Evolutionary conservation across 2,888 invertebrate species (phyloP).

Genomic region (Oxystoma pomonae): DNA sequence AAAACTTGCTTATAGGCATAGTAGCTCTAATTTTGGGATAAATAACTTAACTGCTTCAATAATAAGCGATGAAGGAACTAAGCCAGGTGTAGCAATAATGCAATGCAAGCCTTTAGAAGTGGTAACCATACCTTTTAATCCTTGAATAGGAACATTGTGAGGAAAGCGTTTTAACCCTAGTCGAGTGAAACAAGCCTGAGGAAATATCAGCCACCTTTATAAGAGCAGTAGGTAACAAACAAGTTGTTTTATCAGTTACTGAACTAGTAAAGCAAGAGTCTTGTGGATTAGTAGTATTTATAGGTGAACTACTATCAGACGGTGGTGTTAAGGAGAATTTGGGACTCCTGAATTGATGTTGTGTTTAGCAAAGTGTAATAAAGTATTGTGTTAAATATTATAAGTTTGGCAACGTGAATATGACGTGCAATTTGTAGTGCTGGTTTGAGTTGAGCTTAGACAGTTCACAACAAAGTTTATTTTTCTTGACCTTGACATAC

Average conservation of each 20-base stretch:
- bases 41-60: background rate
- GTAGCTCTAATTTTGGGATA: background rate
- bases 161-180: background rate
- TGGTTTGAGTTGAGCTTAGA: background rate
- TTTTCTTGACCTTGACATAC: background rate
- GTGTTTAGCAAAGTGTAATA: background rate
- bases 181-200: background rate
- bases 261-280: background rate
- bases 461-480: background rate
- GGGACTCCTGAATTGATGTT: background rate
- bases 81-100: background rate
- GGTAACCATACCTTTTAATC: background rate
- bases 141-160: background rate
- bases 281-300: background rate
- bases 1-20: background rate
- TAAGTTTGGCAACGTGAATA: background rate
- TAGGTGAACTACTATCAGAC: background rate
- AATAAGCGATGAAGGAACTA: background rate
- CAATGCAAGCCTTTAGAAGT: background rate
- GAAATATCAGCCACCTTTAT: background rate
- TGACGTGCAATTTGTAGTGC: background rate
- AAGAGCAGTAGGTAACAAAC: background rate
- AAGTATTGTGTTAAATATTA: background rate
- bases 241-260: background rate
- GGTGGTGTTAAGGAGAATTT: background rate